phyloP scores from a whole-genome alignment of 2,797 vertebrate species.

The Chelonia mydas region DNA sequence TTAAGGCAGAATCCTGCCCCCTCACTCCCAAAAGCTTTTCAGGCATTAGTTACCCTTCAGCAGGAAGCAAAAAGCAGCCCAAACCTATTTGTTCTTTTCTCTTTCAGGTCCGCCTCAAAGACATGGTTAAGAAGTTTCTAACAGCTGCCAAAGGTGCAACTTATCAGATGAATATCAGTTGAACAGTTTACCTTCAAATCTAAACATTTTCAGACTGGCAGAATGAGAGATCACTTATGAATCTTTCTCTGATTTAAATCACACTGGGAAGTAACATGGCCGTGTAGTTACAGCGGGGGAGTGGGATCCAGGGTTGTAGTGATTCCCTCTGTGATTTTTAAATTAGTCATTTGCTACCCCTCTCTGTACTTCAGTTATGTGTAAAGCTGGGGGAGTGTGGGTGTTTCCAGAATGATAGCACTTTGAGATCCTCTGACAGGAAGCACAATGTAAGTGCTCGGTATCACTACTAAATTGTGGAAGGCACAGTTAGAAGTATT shows the following conservation, averaged over 20 bases:
- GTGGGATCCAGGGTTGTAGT: neutral
- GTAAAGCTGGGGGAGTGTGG: neutral
- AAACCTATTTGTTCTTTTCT: neutral
- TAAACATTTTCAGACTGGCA: neutral
- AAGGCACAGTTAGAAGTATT: neutral
- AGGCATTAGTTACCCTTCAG: neutral
- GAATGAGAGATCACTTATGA: neutral
- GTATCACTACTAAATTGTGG: neutral
- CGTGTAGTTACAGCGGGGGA: neutral
- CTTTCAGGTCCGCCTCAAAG: conserved; percentile 4
- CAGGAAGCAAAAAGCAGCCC: neutral
- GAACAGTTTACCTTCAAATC: neutral
- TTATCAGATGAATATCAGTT: neutral
- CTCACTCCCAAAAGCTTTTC: neutral
- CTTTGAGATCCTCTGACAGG: neutral
- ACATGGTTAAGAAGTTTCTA: neutral
- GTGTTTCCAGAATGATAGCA: neutral
- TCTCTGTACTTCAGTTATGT: neutral
- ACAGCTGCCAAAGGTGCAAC: conserved; percentile 24
- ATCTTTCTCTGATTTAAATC: neutral
- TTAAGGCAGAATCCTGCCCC: neutral
- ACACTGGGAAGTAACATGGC: neutral
- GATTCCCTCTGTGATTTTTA: neutral
- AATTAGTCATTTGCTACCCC: neutral
- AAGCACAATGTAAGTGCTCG: neutral